phyloP scores from a whole-genome alignment of 2,113 vertebrate genomes.

The Oriolus oriolus region DNA sequence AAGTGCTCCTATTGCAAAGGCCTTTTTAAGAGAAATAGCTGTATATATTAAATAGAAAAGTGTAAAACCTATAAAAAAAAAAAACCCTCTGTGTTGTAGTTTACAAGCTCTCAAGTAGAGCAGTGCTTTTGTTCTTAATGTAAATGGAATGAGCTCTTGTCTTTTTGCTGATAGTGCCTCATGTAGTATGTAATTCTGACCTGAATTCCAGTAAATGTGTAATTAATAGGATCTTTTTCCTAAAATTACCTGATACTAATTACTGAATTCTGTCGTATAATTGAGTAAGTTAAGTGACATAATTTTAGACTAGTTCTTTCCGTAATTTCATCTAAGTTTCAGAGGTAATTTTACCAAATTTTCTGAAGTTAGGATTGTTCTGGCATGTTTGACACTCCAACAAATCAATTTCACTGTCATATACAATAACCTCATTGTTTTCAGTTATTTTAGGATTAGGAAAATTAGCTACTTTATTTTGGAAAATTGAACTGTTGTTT shows the following conservation, averaged over 20 bases:
- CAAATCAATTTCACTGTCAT: not conserved
- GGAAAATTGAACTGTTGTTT: not conserved
- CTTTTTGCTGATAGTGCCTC: not conserved
- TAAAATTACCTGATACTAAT: not conserved
- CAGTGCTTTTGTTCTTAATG: not conserved
- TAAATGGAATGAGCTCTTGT: not conserved
- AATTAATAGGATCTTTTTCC: not conserved
- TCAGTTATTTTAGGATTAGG: not conserved
- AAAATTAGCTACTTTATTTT: not conserved
- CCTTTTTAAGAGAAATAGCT: not conserved
- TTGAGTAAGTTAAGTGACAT: not conserved
- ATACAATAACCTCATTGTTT: not conserved
- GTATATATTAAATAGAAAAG: not conserved
- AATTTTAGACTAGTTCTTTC: not conserved
- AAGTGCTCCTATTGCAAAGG: not conserved
- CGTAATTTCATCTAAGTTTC: not conserved
- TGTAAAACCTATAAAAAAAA: not conserved
- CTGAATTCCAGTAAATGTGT: not conserved
- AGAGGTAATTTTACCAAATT: not conserved
- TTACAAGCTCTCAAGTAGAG: not conserved
- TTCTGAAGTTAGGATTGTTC: not conserved
- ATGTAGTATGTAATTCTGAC: not conserved
- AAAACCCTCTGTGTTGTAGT: not conserved
- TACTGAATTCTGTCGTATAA: not conserved
- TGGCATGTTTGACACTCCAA: not conserved